phyloP scores from a whole-genome alignment of 1,140 invertebrate genomes.

The Eupeodes corollae region DNA sequence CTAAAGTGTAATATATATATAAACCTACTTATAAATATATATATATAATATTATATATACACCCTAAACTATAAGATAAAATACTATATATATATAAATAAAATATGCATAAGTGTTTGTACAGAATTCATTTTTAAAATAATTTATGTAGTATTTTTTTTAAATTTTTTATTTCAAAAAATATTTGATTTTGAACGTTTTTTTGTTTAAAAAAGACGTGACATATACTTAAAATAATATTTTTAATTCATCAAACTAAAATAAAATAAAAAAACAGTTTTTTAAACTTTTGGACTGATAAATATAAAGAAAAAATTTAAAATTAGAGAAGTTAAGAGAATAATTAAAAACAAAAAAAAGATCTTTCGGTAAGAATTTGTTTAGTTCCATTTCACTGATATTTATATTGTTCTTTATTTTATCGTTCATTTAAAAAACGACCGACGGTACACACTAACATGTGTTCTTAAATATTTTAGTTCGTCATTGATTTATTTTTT shows the following conservation, averaged over 20 bases:
- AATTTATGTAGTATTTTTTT: too few relatives aligned
- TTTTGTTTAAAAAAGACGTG: too few relatives aligned
- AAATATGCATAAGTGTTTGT: neutral
- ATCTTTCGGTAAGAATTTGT: neutral
- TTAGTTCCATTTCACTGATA: neutral
- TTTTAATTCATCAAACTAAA: neutral
- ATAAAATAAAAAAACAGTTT: slow-evolving; percentile 1
- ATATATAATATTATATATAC: neutral
- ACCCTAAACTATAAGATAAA: neutral
- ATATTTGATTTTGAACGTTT: too few relatives aligned
- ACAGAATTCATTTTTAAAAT: neutral
- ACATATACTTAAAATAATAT: too few relatives aligned
- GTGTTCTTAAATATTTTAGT: too few relatives aligned
- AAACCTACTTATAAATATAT: neutral
- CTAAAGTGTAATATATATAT: too few relatives aligned
- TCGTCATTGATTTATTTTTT: too few relatives aligned
- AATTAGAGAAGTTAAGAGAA: neutral
- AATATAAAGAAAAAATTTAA: neutral
- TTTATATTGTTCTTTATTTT: too few relatives aligned
- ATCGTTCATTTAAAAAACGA: too few relatives aligned
- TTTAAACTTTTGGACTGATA: neutral
- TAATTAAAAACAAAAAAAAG: neutral
- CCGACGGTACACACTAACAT: too few relatives aligned
- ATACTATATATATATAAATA: neutral
- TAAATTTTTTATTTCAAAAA: too few relatives aligned